phyloP scores from a whole-genome alignment of 2,797 vertebrate species.

The Chiloscyllium punctatum region DNA sequence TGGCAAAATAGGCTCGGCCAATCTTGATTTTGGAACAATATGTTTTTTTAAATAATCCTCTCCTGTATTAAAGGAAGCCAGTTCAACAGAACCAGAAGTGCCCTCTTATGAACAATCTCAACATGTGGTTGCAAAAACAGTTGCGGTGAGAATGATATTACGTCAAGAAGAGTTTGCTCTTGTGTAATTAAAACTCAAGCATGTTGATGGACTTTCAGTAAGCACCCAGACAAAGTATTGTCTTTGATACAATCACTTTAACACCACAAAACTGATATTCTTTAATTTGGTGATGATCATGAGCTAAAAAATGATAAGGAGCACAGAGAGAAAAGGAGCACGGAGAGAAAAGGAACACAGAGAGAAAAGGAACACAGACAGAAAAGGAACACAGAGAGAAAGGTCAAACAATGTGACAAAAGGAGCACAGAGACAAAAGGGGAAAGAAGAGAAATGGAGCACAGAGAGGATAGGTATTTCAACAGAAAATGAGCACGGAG shows the following conservation, averaged over 20 bases:
- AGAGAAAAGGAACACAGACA: no score
- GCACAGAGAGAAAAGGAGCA: no score
- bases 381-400: no score
- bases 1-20: background rate
- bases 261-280: background rate
- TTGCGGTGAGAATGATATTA: background rate
- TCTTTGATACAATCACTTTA: background rate
- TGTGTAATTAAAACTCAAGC: background rate
- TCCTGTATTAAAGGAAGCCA: background rate
- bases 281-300: background rate
- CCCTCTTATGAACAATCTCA: background rate
- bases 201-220: background rate
- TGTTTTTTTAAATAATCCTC: background rate
- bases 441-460: no score
- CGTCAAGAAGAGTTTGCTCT: background rate
- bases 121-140: background rate
- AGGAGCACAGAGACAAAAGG: no score
- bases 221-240: background rate
- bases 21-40: background rate
- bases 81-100: background rate
- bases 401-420: no score
- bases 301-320: background rate
- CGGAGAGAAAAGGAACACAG: no score
- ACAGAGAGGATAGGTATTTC: no score
- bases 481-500: no score